Evolutionary conservation across 2,113 vertebrate species (phyloP), one percentile per base, ranked within the genome.

Genomic region (Tiliqua scincoides): DNA sequence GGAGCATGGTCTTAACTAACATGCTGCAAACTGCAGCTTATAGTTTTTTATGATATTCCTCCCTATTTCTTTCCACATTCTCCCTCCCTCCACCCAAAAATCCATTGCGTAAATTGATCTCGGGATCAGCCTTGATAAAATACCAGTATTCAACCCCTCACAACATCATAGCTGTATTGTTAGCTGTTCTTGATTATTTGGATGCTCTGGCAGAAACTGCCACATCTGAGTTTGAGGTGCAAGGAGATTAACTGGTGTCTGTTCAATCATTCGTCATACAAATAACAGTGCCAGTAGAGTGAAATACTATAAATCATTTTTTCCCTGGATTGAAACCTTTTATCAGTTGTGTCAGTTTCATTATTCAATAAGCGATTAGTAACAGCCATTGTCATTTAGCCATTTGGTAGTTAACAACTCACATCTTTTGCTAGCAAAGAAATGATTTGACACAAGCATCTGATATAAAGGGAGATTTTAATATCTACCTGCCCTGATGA

Each of bases 341-440:
- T 98, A 98, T 98, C 98, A 97, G 97, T 95, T 97, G 96, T 98
- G 98, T 97, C 98, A 97, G 96, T 97, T 98, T 96, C 98, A 98
- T 99, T 97, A 97, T 98, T 98, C 98, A 97, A 87, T 97, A 96
- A 97, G 95, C 91, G 96, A 98, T 98, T 96, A 97, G 97, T 94
- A 96, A 96, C 97, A 94, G 97, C 97, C 96, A 1, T 94, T 93
- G 97, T 96, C 97, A 94, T 96, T 96, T 96, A 96, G 96, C 96
- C 96, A 94, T 96, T 97, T 91, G 79, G 25, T 65, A 72, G 87
- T 91, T 85, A 93, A 82, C 89, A 89, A 1, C 89, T 70, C 15
- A 0, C 57, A 52, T 90, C 88, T 79, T 37, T 40, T 18, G 32
- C 89, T 61, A 2, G n/a, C 4, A 0, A 65, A 27, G 70, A 48